Evolutionary conservation across 2,888 invertebrate species (phyloP), one percentile per base, ranked within the genome.

Genomic region (Amiota communis): DNA sequence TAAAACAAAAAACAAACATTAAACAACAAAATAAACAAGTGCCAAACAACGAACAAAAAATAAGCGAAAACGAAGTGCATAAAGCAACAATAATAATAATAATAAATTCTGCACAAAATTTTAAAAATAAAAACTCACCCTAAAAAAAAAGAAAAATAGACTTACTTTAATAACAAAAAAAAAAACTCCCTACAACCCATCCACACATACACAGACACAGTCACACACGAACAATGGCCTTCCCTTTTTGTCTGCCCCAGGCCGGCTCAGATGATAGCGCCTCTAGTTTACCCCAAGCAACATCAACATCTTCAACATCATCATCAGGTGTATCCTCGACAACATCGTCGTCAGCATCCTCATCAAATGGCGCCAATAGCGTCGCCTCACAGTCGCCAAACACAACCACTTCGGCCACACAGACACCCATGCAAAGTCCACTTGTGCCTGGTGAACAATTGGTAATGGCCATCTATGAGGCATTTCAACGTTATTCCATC

Each of bases 181-280:
- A 2, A n/a, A 1, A 48, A 49, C 12, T 51, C 49, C 67, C 11
- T 57, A 53, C 46, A 70, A 57, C 49, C 71, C 74, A 23, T 20
- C 67, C 63, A 61, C 61, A 11, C 36, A 36, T 6, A 36, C 6
- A 67, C 6, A 49, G 6, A 49, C 67, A 4, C 20, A 49, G n/a
- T n/a, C n/a, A 56, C 51, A 71, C 56, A 68, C 9, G 20, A 61
- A 72, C 78, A 80, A 90, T 90, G 90, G 90, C 90, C 82, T 89
- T 89, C 87, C 89, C 89, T 83, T 90, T 90, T 83, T 88, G 88
- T 84, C 84, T 89, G 86, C 90, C 90, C 80, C 89, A 89, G 82
- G 89, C 86, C 80, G 88, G 87, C 80, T 81, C 85, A 80, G 89
- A 89, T 83, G 88, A 87, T 76, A 81, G 79, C 70, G 84, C 84